phyloP scores from a whole-genome alignment of 2,888 invertebrate species.

The Eremobia ochroleuca region DNA sequence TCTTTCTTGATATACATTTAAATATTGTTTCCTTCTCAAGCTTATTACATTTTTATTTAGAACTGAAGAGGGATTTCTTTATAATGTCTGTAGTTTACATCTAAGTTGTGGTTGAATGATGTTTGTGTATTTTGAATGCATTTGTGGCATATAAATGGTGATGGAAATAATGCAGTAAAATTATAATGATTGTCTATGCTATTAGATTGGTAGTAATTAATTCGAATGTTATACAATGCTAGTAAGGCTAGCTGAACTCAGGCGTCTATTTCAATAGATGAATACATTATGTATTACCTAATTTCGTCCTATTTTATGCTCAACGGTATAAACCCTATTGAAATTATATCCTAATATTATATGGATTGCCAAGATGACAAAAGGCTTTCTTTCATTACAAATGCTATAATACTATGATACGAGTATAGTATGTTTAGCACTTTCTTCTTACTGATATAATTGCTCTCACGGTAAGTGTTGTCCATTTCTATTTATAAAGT shows the following conservation, averaged over 20 bases:
- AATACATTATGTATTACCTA: slow-evolving; percentile 57
- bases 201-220: slow-evolving; percentile 48
- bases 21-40: slow-evolving; percentile 66
- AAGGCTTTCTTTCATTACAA: slow-evolving; percentile 51
- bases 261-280: slow-evolving; percentile 39
- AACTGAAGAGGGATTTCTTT: slow-evolving; percentile 50
- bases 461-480: slow-evolving; percentile 60
- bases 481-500: slow-evolving; percentile 50
- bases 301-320: slow-evolving; percentile 71
- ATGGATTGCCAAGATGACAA: slow-evolving; percentile 61
- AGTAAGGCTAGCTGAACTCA: slow-evolving; percentile 49
- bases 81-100: slow-evolving; percentile 35
- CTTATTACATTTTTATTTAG: slow-evolving; percentile 46
- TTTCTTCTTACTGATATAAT: slow-evolving; percentile 41
- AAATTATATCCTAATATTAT: slow-evolving; percentile 53
- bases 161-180: slow-evolving; percentile 37
- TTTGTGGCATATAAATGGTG: slow-evolving; percentile 45
- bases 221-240: slow-evolving; percentile 39
- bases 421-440: slow-evolving; percentile 52
- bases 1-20: slow-evolving; percentile 68
- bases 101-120: slow-evolving; percentile 42
- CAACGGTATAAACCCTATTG: slow-evolving; percentile 61
- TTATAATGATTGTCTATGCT: slow-evolving; percentile 46
- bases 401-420: slow-evolving; percentile 40
- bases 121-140: slow-evolving; percentile 43